Evolutionary conservation across 1,140 invertebrate species (phyloP).

Genomic region (Drosophila nigromelanica): DNA sequence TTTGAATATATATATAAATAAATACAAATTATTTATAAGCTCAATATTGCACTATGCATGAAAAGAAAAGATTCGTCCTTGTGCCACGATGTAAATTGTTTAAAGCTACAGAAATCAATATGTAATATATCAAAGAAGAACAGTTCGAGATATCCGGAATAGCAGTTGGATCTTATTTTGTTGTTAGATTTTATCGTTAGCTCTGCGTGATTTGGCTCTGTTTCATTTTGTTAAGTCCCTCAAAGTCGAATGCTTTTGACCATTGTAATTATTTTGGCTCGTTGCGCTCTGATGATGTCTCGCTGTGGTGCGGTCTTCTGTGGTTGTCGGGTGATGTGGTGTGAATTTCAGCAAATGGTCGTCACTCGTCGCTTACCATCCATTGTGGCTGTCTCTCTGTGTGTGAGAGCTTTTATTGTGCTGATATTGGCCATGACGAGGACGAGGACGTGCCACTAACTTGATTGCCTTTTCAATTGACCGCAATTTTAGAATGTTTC

Average conservation of each 20-base stretch:
- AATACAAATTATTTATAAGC: no score
- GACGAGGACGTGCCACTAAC: slow-evolving; percentile 75
- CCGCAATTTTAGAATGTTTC: slow-evolving; percentile 78
- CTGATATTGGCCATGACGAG: slow-evolving; percentile 52
- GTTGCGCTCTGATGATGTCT: slow-evolving; percentile 41
- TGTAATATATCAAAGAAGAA: not conserved
- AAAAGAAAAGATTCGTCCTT: no score
- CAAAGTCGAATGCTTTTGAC: slow-evolving; percentile 28
- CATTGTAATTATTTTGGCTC: slow-evolving; percentile 54
- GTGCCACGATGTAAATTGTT: no score
- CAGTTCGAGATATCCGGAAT: not conserved
- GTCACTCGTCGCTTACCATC: slow-evolving; percentile 1
- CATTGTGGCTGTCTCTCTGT: slow-evolving; percentile 7
- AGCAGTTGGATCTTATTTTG: slow-evolving; percentile 9
- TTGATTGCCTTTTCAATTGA: slow-evolving; percentile 83
- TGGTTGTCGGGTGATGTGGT: slow-evolving; percentile 37
- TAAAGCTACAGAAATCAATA: not conserved
- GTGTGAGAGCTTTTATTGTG: slow-evolving; percentile 52
- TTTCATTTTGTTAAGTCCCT: slow-evolving; percentile 35
- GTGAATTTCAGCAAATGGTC: slow-evolving; percentile 66
- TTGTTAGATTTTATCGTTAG: slow-evolving; percentile 2
- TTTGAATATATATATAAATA: no score
- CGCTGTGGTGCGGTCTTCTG: slow-evolving; percentile 14
- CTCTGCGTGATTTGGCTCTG: slow-evolving; percentile 35
- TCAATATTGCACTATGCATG: no score